phyloP scores from a whole-genome alignment of 1,140 invertebrate genomes.

The Drosophila littoralis region DNA sequence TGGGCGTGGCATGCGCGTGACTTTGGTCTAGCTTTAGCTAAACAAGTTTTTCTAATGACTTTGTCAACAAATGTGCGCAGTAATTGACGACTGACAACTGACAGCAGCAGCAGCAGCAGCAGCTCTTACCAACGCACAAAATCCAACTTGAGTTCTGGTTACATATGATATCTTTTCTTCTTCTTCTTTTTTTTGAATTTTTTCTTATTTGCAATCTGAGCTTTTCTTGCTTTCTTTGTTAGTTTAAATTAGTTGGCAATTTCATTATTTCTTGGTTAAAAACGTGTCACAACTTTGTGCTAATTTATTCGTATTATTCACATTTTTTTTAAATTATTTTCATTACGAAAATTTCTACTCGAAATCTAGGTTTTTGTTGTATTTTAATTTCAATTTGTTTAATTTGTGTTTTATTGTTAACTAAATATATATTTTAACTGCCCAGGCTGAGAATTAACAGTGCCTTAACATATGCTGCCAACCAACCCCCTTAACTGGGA shows the following conservation, averaged over 20 bases:
- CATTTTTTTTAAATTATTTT: neutral
- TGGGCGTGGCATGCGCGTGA: constrained; percentile 57
- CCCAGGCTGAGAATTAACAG: neutral
- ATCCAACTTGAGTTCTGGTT: constrained; percentile 7
- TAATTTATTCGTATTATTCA: neutral
- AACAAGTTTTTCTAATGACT: constrained; percentile 66
- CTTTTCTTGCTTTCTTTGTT: neutral
- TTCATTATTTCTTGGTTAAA: neutral
- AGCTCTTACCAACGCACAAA: neutral
- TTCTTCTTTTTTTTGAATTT: neutral
- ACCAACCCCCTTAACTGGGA: constrained; percentile 24
- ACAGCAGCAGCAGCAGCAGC: neutral
- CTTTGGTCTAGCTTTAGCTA: constrained; percentile 61
- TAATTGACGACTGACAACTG: constrained; percentile 33
- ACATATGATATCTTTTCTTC: neutral
- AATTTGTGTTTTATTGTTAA: neutral
- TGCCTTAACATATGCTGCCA: neutral
- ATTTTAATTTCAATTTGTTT: neutral
- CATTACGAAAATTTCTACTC: no score
- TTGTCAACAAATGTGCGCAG: constrained; percentile 41
- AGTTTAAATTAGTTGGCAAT: neutral
- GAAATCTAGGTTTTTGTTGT: neutral
- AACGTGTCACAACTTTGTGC: neutral
- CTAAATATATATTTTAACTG: neutral
- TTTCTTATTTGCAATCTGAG: neutral